phyloP scores from a whole-genome alignment of 2,888 invertebrate genomes.

The Diarsia dahlii region DNA sequence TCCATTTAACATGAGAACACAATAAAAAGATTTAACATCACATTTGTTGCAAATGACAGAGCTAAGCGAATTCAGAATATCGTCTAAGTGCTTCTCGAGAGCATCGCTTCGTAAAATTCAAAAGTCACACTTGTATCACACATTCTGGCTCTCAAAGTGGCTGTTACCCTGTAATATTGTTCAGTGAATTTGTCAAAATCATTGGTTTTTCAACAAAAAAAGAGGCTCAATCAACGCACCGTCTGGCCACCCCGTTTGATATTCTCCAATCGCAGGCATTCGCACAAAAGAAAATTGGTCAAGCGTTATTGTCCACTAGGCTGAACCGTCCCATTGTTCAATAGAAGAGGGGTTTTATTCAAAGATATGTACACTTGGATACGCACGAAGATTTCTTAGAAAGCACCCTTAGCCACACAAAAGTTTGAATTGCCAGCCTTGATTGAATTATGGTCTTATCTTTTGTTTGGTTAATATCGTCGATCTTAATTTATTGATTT shows the following conservation, averaged over 20 bases:
- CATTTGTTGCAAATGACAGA: conserved; percentile 31
- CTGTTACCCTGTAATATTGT: conserved; percentile 68
- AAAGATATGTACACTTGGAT: conserved; percentile 83
- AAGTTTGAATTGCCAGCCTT: conserved; percentile 75
- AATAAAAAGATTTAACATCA: conserved; percentile 28
- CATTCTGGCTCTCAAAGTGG: conserved; percentile 55
- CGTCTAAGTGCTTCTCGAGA: conserved; percentile 10
- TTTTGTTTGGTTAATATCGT: conserved; percentile 69
- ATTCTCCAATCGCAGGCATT: conserved; percentile 87
- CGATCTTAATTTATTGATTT: conserved; percentile 61
- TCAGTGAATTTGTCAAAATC: conserved; percentile 85
- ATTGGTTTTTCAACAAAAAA: conserved; percentile 82
- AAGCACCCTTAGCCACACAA: conserved; percentile 75
- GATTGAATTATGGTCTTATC: conserved; percentile 78
- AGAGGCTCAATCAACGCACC: conserved; percentile 84
- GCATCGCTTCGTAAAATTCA: conserved; percentile 38
- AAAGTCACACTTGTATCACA: conserved; percentile 53
- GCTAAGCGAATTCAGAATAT: conserved; percentile 45
- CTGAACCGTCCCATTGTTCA: conserved; percentile 87
- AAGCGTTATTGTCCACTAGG: conserved; percentile 89
- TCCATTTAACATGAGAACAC: conserved; percentile 16
- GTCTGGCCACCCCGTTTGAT: conserved; percentile 83
- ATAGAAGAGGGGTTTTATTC: conserved; percentile 84
- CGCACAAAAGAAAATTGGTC: conserved; percentile 90
- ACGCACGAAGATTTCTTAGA: conserved; percentile 78